These are phyloP conservation scores for Hycleus cichorii DNA, from an alignment of 1,140 invertebrate species.

Conservation along the genomic window DNA sequence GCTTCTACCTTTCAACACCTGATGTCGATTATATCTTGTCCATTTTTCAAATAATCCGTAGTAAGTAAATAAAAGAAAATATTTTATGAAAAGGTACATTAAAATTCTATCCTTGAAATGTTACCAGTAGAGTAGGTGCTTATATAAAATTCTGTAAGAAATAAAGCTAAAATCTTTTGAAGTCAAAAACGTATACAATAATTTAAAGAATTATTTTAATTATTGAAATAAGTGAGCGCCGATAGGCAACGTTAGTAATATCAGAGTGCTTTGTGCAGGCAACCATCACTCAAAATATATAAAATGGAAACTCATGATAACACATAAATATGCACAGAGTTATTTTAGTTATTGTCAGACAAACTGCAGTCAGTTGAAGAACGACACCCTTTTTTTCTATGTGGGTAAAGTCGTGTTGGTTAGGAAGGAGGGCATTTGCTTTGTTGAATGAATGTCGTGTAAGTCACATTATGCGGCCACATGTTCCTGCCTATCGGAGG, in stretches of 20 bases:
- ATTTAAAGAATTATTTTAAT: slow-evolving; percentile 15
- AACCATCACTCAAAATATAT: too few relatives aligned
- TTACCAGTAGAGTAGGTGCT: slow-evolving; percentile 5
- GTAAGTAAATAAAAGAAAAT: slow-evolving; percentile 12
- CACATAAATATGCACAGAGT: too few relatives aligned
- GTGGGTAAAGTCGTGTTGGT: too few relatives aligned
- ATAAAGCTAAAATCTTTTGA: slow-evolving; percentile 12
- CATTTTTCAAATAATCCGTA: slow-evolving; percentile 8
- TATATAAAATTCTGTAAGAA: slow-evolving; percentile 13
- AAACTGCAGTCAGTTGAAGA: too few relatives aligned
- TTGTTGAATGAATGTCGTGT: slow-evolving; percentile 8
- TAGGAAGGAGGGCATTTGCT: background rate
- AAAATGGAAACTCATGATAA: too few relatives aligned
- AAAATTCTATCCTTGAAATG: slow-evolving; percentile 11
- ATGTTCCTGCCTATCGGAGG: slow-evolving; percentile 20
- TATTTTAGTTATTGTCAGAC: too few relatives aligned
- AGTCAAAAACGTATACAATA: slow-evolving; percentile 13
- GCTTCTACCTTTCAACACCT: slow-evolving; percentile 11
- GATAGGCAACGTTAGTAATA: background rate
- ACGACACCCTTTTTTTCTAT: too few relatives aligned
- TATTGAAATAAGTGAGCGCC: slow-evolving; percentile 9
- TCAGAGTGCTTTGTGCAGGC: too few relatives aligned
- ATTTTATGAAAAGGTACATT: slow-evolving; percentile 12
- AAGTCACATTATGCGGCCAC: slow-evolving; percentile 25
- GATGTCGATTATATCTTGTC: slow-evolving; percentile 11